Evolutionary conservation across 1,140 invertebrate species (phyloP), one percentile per base, ranked within the genome.

Genomic region (Polypedilum pembai): DNA sequence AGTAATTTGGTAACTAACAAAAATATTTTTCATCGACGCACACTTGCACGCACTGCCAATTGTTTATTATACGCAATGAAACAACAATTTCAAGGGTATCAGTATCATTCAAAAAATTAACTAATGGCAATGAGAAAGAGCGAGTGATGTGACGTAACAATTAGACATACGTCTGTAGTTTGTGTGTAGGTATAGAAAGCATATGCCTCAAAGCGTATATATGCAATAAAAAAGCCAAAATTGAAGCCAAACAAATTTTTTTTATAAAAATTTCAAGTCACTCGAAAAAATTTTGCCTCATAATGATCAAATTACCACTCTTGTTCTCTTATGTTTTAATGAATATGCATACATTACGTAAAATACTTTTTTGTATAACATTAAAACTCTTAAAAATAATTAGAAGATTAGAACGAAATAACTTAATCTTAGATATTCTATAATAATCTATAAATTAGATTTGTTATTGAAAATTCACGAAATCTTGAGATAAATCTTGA

Each of bases 221-320:
- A 12, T 56, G 45, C 45, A 56, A 56, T 56, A 56, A n/a, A 56
- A 33, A 5, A 33, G 24, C 24, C 5, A 33, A 56, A 56, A 56
- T 56, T 56, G 45, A 56, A 56, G 45, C 45, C 45, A 56, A 56
- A 56, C 45, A 56, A 56, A 56, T n/a, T 56, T 33, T 33, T 33
- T 33, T 33, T 33, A n/a, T n/a, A 5, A 33, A 33, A 33, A 33
- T 3, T 33, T 33, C 24, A 33, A 33, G 24, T 56, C 45, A 56
- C 12, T 56, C 45, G 12, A n/a, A 56, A n/a, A 12, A 56, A 15
- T 12, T n/a, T 56, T 56, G 12, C 45, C 4, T 56, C 15, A 56
- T 56, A 56, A 56, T 56, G 45, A 56, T 56, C 45, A 56, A 56
- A 56, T 56, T 56, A 56, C 45, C 45, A 56, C 45, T 56, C n/a